Evolutionary conservation across 2,888 invertebrate genomes (phyloP).

Genomic region (Cenopis cana): DNA sequence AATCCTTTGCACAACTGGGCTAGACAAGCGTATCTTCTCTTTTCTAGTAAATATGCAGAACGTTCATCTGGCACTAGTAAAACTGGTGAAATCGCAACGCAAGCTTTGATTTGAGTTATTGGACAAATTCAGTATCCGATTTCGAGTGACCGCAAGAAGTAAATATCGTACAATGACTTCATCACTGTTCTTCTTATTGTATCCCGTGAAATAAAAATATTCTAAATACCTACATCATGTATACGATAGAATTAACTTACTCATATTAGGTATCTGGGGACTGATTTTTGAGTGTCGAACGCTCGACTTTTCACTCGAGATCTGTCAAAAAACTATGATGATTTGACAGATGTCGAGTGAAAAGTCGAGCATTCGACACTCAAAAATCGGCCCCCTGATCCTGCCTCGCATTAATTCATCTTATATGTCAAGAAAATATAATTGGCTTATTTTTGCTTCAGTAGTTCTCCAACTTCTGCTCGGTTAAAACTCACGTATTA

Average conservation of each 20-base stretch:
- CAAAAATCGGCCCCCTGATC: too few relatives aligned
- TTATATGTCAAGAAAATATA: neutral
- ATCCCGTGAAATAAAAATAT: neutral
- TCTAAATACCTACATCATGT: neutral
- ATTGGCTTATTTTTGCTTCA: constrained; percentile 8
- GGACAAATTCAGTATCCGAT: neutral
- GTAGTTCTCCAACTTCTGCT: constrained; percentile 2
- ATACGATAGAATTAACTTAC: too few relatives aligned
- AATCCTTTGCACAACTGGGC: constrained; percentile 1
- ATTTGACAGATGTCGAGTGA: too few relatives aligned
- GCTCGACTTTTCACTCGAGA: too few relatives aligned
- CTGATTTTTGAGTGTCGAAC: too few relatives aligned
- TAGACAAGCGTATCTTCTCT: neutral
- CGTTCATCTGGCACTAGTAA: neutral
- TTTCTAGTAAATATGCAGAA: constrained; percentile 3
- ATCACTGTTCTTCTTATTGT: too few relatives aligned
- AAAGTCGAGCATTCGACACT: too few relatives aligned
- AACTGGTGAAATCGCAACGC: neutral
- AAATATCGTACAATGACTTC: too few relatives aligned
- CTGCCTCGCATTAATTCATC: too few relatives aligned
- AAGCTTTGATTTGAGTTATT: neutral
- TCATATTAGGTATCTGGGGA: too few relatives aligned
- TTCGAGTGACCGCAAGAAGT: neutral
- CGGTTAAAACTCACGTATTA: too few relatives aligned
- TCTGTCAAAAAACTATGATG: too few relatives aligned